Evolutionary conservation across 2,888 invertebrate genomes (phyloP).

Genomic region (Andrena flavipes): DNA sequence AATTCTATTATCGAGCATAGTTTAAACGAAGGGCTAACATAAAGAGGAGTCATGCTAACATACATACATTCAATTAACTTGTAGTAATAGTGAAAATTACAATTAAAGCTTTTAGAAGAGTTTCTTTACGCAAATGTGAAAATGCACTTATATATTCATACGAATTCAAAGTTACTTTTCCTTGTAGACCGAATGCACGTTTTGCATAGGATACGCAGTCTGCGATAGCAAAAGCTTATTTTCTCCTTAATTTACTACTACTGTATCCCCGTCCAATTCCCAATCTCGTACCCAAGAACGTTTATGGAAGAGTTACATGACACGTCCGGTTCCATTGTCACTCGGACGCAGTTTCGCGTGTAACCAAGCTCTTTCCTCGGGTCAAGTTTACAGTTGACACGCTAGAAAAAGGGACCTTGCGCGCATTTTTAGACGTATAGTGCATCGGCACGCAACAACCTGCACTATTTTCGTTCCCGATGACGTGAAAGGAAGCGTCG

Average conservation of each 20-base stretch:
- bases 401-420: slow-evolving; percentile 61
- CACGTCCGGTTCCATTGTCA: slow-evolving; percentile 61
- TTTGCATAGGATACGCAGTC: no score
- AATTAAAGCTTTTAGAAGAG: no score
- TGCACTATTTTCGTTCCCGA: slow-evolving; percentile 42
- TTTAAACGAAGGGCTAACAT: no score
- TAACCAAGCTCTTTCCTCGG: slow-evolving; percentile 58
- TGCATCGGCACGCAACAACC: slow-evolving; percentile 55
- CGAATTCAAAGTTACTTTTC: no score
- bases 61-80: no score
- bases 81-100: no score
- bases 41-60: no score
- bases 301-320: slow-evolving; percentile 45
- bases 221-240: no score
- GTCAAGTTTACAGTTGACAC: slow-evolving; percentile 71
- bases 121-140: no score
- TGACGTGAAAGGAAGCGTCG: not conserved
- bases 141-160: no score
- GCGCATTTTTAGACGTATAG: slow-evolving; percentile 53
- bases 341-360: slow-evolving; percentile 71
- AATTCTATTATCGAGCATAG: no score
- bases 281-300: slow-evolving; percentile 50
- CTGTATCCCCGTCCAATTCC: slow-evolving; percentile 23
- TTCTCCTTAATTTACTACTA: not conserved
- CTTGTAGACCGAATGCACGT: no score